Evolutionary conservation across 1,140 invertebrate genomes (phyloP).

Genomic region (Procambarus virginalis): DNA sequence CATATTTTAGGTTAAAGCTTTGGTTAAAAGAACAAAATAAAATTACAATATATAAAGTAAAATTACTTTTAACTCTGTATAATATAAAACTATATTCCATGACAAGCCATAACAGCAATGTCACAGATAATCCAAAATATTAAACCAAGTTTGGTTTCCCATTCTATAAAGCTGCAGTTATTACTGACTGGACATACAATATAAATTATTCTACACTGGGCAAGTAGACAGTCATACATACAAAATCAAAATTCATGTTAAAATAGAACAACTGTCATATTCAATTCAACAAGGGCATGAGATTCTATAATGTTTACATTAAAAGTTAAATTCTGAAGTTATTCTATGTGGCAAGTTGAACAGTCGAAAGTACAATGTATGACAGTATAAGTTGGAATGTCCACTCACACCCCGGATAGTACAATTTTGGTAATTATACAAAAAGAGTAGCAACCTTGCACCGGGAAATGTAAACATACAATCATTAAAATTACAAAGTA

Average conservation of each 20-base stretch:
- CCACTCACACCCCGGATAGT: neutral
- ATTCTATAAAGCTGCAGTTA: conserved; percentile 3
- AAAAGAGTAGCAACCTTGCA: neutral
- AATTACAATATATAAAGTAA: neutral
- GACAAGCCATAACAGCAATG: conserved; percentile 8
- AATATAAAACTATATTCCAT: neutral
- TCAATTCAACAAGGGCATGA: neutral
- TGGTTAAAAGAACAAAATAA: neutral
- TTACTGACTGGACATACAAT: conserved; percentile 3
- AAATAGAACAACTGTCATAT: neutral
- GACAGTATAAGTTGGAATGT: neutral
- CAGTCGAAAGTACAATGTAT: neutral
- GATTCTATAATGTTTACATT: neutral
- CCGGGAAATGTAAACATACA: neutral
- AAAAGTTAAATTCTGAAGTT: neutral
- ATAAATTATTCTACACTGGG: neutral
- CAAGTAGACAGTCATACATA: neutral
- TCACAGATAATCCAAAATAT: conserved; percentile 6
- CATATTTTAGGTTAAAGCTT: conserved; percentile 14
- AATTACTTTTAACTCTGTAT: neutral
- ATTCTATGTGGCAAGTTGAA: neutral
- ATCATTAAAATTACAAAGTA: neutral
- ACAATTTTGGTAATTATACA: neutral
- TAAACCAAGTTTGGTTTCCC: neutral
- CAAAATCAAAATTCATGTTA: neutral